Evolutionary conservation across 64 coral and sea anemone genomes (phyloP).

Genomic region (Porites australiensis): DNA sequence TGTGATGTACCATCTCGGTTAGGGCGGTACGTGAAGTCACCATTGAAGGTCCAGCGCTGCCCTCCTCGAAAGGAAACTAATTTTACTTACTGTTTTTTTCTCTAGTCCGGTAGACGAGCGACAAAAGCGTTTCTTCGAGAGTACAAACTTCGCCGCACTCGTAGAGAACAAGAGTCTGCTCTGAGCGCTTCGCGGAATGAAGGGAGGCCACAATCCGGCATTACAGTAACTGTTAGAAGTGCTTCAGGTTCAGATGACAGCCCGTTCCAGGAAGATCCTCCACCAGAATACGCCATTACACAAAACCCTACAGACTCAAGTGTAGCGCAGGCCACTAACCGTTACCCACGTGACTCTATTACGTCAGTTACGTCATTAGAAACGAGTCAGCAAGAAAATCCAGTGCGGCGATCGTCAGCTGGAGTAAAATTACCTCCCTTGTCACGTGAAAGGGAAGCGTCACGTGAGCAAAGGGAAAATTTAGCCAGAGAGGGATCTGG

Average conservation of each 20-base stretch:
- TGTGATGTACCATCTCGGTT: too few relatives aligned
- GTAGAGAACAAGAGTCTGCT: background rate
- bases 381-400: background rate
- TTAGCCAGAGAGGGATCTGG: constrained; percentile 60
- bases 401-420: background rate
- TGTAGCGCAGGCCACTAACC: background rate
- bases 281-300: background rate
- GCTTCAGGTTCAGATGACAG: background rate
- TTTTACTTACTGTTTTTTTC: background rate
- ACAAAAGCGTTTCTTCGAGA: constrained; percentile 94
- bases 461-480: background rate
- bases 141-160: constrained; percentile 10
- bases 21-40: too few relatives aligned
- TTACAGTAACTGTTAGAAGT: constrained; percentile 8
- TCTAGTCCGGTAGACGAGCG: constrained; percentile 91
- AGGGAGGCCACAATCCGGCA: background rate
- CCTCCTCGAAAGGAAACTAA: too few relatives aligned
- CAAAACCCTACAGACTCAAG: background rate
- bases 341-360: background rate
- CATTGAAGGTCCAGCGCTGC: too few relatives aligned
- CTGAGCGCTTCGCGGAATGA: background rate
- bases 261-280: too few relatives aligned
- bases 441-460: background rate
- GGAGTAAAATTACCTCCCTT: constrained; percentile 11
- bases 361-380: constrained; percentile 40